Conservation (phyloP, 2,113 vertebrate genomes). For the Pavo muticus region DNA sequence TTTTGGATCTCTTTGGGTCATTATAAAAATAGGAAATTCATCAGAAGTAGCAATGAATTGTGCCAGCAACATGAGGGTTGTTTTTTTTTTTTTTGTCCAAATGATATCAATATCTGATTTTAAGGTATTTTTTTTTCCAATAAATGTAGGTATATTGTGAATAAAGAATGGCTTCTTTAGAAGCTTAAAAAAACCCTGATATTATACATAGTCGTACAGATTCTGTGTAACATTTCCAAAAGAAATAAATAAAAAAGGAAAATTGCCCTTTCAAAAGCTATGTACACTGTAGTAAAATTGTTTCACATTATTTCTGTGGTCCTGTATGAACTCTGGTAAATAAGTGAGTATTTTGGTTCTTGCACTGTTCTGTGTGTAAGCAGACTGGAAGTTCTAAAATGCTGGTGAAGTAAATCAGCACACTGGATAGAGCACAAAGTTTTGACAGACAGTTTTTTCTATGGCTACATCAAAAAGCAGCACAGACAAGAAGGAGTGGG, state of each 20-base stretch:
- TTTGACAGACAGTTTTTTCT: not conserved
- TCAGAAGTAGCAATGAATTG: not conserved
- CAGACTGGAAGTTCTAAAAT: not conserved
- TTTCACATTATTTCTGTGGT: not conserved
- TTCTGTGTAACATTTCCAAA: not conserved
- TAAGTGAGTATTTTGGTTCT: not conserved
- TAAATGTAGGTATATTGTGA: not conserved
- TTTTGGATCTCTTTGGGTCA: not conserved
- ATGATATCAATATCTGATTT: not conserved
- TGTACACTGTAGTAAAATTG: not conserved
- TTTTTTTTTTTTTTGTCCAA: not conserved
- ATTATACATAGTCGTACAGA: not conserved
- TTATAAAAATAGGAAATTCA: not conserved
- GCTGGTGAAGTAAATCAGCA: not conserved
- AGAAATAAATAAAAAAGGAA: not conserved
- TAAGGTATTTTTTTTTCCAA: not conserved
- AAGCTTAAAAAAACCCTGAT: not conserved
- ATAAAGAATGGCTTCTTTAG: not conserved
- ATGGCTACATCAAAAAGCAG: not conserved
- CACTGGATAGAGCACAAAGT: not conserved
- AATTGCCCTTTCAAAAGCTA: not conserved
- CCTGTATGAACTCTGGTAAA: not conserved
- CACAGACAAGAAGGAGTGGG: rapidly evolving
- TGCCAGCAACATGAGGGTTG: not conserved
- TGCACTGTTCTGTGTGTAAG: not conserved